Conservation (phyloP, 2,797 vertebrate species). For the Thamnophis elegans region DNA sequence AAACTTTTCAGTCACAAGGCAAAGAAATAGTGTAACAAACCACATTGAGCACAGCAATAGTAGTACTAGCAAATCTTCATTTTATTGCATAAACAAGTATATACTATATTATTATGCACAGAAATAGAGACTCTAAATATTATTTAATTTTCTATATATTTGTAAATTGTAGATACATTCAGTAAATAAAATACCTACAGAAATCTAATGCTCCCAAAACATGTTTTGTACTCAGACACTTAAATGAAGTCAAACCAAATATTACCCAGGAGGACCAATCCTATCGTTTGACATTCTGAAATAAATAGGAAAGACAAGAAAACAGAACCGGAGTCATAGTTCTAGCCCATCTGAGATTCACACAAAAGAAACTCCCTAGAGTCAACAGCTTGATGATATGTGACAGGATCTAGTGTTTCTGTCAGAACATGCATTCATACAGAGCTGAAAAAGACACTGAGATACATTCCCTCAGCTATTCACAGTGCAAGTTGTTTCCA, state of each 20-base stretch:
- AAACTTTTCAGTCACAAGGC: neutral
- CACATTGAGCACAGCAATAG: neutral
- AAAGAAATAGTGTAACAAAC: neutral
- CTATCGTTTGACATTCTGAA: neutral
- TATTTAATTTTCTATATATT: neutral
- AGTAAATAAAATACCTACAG: neutral
- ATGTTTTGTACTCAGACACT: neutral
- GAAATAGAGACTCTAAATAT: neutral
- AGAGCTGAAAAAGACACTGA: conserved; percentile 38
- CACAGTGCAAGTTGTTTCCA: conserved; percentile 16
- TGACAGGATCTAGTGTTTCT: conserved; percentile 39
- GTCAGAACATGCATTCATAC: conserved; percentile 46
- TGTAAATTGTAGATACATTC: neutral
- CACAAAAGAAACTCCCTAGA: conserved; percentile 36
- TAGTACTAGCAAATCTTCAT: neutral
- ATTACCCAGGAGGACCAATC: neutral
- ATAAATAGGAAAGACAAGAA: conserved; percentile 13
- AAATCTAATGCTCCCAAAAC: neutral
- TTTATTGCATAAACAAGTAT: neutral
- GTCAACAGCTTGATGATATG: conserved; percentile 36
- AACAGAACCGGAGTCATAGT: neutral
- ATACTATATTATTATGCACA: neutral
- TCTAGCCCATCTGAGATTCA: conserved; percentile 39
- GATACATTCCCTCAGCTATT: conserved; percentile 34
- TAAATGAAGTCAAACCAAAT: neutral